Base-by-base conservation (phyloP, 1,140 invertebrate genomes). In the Ceratosolen solmsi region DNA sequence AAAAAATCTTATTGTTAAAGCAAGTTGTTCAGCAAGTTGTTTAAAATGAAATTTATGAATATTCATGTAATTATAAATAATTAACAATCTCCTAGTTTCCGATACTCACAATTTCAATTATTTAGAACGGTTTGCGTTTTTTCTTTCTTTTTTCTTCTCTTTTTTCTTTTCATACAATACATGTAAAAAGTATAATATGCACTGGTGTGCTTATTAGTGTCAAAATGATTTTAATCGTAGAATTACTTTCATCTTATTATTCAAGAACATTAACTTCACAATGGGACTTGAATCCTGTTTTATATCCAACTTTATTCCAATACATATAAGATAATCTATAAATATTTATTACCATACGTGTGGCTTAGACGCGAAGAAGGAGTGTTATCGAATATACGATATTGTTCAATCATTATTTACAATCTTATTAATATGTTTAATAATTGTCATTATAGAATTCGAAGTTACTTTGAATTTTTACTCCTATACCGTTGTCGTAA, bases 181-280 rank as follows among this genome's bases (percentile, higher is more conserved):
- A n/a, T n/a, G n/a, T n/a, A n/a, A n/a, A n/a, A 13, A 46, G 41
- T 46, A 5, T 46, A 13, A 46, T 46, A 46, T 13, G 41, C 41
- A 11, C 30, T 0, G 1, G 30, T 4, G 2, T 71, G 4, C 49
- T 73, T 41, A 38, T 74, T 58, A 36, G 13, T 30, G 4, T 11
- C n/a, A 36, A 74, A 74, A 58, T 75, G 33, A 75, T 41, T 60
- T 56, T 20, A 75, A 75, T 75, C 36, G 49, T n/a, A 9, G 20
- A 60, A 75, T 75, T 58, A 60, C 17, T 46, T 36, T 38, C 27
- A 58, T 15, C 13, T 5, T 17, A 27, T 60, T 75, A 41, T 36
- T 58, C 15, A 75, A 58, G 54, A 30, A 13, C 58, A 56, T 63
- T 33, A 25, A 11, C 51, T 60, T 75, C 25, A 36, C 25, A 75